Base-by-base conservation (phyloP, 2,888 invertebrate genomes). In the Yponomeuta evonymella region DNA sequence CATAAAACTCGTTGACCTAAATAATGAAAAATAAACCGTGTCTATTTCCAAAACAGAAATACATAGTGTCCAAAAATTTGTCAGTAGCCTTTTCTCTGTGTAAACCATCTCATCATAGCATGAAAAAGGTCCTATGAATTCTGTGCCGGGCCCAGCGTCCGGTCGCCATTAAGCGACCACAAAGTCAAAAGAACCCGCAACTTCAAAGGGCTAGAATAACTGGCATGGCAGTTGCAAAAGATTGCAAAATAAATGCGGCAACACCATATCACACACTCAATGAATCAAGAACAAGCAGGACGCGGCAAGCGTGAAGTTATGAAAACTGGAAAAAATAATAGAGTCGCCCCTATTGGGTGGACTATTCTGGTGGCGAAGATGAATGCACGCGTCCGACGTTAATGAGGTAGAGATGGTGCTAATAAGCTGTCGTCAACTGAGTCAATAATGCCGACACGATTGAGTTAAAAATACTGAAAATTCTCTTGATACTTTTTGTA, bases 231-330 rank as follows among this genome's bases (percentile, higher is more conserved):
- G 79, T 85, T 84, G 83, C 79, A 83, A 86, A 85, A 86, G 88
- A 88, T 84, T 87, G 84, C 85, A 92, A 90, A 91, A 90, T 90
- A 92, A 91, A 92, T 90, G 89, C 84, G 79, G 82, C 89, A 86
- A 87, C 88, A 86, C 81, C 89, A 83, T 83, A 90, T 90, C 88
- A 90, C 90, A 90, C 86, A 88, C 88, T 86, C 91, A 92, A 83
- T 91, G 91, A 89, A 88, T 92, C 88, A 89, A 89, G 89, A 88
- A 86, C 64, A 43, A 43, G 87, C 70, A 64, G 48, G 67, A 71
- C 69, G 83, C 87, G 89, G 85, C 89, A 85, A 86, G 89, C 90
- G 89, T 90, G 86, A 90, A 89, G 88, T 87, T 88, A 87, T 90
- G 86, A 86, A 89, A 90, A 90, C 88, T 89, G 88, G 87, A 86